These are phyloP conservation scores for Tetrao urogallus DNA, from an alignment of 2,113 vertebrate genomes.

Conservation along the genomic window DNA sequence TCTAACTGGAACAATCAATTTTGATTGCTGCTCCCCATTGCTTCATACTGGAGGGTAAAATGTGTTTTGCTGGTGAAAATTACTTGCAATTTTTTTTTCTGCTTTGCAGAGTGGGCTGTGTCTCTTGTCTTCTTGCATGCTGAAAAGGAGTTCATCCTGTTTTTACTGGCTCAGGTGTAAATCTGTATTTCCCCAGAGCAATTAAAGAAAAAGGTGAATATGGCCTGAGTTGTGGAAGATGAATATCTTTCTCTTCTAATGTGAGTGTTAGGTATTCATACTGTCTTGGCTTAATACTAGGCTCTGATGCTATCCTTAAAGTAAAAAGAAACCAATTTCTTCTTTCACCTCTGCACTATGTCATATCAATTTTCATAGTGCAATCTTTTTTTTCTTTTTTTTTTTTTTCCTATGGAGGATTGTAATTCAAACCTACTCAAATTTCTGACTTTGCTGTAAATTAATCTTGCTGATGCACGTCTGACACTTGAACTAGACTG, in stretches of 20 bases:
- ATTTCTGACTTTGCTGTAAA: conserved; percentile 54
- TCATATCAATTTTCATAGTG: conserved; percentile 31
- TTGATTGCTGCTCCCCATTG: conserved; percentile 19
- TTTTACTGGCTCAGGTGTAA: background rate
- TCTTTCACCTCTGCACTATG: background rate
- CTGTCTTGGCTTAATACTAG: background rate
- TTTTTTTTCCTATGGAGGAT: background rate
- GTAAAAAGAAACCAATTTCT: conserved; percentile 15
- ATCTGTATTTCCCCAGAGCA: background rate
- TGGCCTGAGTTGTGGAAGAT: background rate
- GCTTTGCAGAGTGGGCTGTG: background rate
- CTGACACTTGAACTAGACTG: conserved; percentile 48
- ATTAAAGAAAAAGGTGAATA: conserved; percentile 31
- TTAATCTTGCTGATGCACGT: conserved; percentile 25
- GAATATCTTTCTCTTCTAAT: background rate
- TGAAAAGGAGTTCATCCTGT: background rate
- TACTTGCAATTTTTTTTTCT: background rate
- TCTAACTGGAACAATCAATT: conserved; percentile 54
- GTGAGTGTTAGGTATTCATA: background rate
- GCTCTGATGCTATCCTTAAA: background rate
- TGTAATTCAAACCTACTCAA: conserved; percentile 44
- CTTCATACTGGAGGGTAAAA: conserved; percentile 22
- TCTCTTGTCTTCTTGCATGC: background rate
- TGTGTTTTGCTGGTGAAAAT: background rate
- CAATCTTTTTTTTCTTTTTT: background rate